Evolutionary conservation across 2,888 invertebrate species (phyloP).

Genomic region (Bursaphelenchus okinawaensis): DNA sequence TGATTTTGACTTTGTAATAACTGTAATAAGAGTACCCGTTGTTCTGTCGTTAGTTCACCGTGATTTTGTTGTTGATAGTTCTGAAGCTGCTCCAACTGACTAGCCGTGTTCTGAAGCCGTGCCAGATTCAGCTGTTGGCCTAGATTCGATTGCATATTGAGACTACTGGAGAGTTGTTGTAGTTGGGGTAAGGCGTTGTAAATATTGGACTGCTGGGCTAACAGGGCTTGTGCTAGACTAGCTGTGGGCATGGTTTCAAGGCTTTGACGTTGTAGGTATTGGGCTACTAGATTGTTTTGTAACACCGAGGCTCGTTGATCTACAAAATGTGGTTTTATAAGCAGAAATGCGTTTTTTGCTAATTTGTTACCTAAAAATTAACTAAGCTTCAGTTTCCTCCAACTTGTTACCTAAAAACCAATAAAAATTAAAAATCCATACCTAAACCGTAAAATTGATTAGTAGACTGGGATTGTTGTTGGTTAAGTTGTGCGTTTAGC

Average conservation of each 20-base stretch:
- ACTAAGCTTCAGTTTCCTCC: too few species aligned
- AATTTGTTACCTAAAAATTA: too few species aligned
- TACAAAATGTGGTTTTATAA: too few species aligned
- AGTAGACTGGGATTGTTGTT: neutral
- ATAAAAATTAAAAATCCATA: too few species aligned
- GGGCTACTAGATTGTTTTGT: neutral
- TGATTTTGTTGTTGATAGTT: neutral
- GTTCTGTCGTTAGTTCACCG: neutral
- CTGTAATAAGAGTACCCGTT: neutral
- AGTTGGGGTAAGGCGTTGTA: slow-evolving; percentile 4
- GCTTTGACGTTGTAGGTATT: neutral
- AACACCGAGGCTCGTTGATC: neutral
- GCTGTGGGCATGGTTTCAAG: slow-evolving; percentile 3
- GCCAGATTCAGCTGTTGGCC: neutral
- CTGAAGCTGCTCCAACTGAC: neutral
- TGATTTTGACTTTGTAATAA: neutral
- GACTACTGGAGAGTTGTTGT: neutral
- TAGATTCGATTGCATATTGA: neutral
- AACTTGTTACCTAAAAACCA: too few species aligned
- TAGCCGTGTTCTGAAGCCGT: neutral
- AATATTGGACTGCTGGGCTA: slow-evolving; percentile 1
- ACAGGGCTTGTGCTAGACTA: neutral
- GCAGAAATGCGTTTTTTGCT: too few species aligned
- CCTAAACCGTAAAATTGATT: neutral
- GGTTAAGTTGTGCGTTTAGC: neutral